A percentile compares a stretch with the other conserved stretches of the same genome.
phyloP scores from a whole-genome alignment of 64 coral and sea anemone genomes.

The Montipora sp. region DNA sequence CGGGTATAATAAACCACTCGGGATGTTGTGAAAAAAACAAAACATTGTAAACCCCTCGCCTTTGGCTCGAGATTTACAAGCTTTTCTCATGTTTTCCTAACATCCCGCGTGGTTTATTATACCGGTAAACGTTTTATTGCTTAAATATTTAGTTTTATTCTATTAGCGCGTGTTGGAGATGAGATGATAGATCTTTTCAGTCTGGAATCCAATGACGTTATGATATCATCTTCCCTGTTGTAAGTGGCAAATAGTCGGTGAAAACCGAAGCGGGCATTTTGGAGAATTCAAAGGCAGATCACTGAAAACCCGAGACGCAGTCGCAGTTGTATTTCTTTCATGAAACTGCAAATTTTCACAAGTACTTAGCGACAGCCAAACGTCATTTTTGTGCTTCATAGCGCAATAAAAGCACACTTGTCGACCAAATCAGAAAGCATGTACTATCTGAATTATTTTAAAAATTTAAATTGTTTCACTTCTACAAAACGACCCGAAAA shows the following conservation, averaged over 20 bases:
- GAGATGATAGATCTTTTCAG: conserved; percentile 5
- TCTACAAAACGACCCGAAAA: conserved; percentile 9
- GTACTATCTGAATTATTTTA: not conserved
- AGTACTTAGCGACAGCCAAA: not conserved
- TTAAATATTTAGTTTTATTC: not conserved
- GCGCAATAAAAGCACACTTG: not conserved
- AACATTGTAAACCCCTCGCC: not conserved
- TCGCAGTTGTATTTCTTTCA: too few relatives aligned
- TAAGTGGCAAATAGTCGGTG: not conserved
- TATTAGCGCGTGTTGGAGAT: not conserved
- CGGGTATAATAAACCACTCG: too few relatives aligned
- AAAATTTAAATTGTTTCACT: conserved; percentile 6
- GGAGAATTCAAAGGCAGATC: too few relatives aligned
- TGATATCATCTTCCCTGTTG: not conserved
- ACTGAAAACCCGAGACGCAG: too few relatives aligned
- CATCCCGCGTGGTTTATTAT: not conserved
- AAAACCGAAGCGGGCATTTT: too few relatives aligned
- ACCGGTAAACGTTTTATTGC: not conserved
- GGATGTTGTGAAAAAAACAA: not conserved
- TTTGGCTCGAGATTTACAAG: conserved; percentile 5
- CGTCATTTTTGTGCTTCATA: not conserved
- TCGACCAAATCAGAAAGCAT: not conserved
- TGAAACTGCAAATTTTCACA: not conserved
- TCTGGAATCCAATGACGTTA: not conserved
- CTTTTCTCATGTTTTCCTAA: not conserved